A percentile compares a stretch with the other conserved stretches of the same genome.
These are phyloP conservation scores for Balearica regulorum DNA, from an alignment of 2,797 vertebrate species.

Conservation along the genomic window DNA sequence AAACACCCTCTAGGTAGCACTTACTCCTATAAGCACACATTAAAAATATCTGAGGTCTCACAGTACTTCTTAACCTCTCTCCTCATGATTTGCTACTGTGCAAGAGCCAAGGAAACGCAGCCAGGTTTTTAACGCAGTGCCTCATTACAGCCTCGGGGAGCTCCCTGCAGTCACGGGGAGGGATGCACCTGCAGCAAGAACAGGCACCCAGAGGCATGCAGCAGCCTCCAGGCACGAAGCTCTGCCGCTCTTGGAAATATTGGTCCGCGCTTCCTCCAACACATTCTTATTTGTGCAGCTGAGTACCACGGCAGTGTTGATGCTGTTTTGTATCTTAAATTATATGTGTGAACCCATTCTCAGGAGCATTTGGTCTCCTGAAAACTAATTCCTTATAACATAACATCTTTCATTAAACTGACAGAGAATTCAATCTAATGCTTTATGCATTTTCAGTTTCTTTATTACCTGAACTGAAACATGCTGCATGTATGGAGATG, in stretches of 20 bases:
- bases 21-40: neutral
- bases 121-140: neutral
- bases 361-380: neutral
- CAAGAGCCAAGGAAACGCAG: neutral
- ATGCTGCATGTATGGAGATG: neutral
- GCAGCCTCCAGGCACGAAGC: neutral
- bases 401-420: neutral
- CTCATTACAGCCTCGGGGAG: neutral
- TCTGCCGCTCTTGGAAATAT: neutral
- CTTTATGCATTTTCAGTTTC: neutral
- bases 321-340: neutral
- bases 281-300: fast-evolving
- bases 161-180: fast-evolving
- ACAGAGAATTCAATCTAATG: neutral
- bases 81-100: neutral
- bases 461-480: neutral
- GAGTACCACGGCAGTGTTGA: neutral
- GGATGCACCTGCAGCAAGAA: neutral
- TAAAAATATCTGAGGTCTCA: neutral
- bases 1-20: neutral
- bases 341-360: neutral
- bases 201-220: fast-evolving
- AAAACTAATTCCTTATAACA: neutral
- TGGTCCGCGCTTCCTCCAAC: neutral
- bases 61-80: neutral